Conservation (phyloP, 2,888 invertebrate genomes). For the Metacarcinus magister region DNA sequence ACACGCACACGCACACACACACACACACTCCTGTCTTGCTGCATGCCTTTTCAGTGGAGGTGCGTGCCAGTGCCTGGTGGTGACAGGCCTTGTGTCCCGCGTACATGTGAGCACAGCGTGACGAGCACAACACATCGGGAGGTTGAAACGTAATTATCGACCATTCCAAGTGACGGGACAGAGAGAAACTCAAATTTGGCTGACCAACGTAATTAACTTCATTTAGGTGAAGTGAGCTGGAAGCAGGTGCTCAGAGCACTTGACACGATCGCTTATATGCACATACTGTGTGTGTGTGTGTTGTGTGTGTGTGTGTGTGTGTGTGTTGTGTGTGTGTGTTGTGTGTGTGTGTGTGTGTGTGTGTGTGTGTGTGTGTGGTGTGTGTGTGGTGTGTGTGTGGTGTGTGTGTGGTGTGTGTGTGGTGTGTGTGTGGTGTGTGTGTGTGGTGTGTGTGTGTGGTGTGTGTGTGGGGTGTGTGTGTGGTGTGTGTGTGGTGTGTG, state of each 20-base stretch:
- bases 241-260: background rate
- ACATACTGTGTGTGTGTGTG: background rate
- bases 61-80: background rate
- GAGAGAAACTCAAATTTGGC: background rate
- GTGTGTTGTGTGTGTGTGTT: background rate
- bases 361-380: too few relatives aligned
- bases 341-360: too few relatives aligned
- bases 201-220: constrained; percentile 48
- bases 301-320: background rate
- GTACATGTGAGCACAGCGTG: background rate
- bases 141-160: constrained; percentile 3
- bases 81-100: background rate
- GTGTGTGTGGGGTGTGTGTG: background rate
- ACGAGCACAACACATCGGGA: background rate
- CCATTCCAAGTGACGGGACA: background rate
- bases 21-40: background rate
- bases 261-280: background rate
- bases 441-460: too few relatives aligned
- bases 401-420: constrained; percentile 1
- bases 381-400: background rate
- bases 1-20: constrained; percentile 1
- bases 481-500: background rate
- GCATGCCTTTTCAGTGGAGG: background rate
- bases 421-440: background rate
- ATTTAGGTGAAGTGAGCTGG: background rate